Evolutionary conservation across 2,888 invertebrate genomes (phyloP).

Genomic region (Tholera decimalis): DNA sequence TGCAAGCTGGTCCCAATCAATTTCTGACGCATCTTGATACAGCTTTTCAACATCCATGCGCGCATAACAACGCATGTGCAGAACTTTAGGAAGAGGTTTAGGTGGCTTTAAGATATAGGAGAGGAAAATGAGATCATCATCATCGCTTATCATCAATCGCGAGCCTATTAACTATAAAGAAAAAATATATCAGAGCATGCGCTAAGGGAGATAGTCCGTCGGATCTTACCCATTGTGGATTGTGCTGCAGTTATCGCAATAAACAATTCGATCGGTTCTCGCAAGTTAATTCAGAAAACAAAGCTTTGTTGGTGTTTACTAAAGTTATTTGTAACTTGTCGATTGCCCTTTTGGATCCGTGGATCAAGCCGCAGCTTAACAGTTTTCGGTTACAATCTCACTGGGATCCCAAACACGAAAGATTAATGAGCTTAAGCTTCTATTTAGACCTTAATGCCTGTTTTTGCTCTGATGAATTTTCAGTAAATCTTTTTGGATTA

Average conservation of each 20-base stretch:
- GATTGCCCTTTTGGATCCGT: background rate
- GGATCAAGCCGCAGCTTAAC: conserved; percentile 2
- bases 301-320: background rate
- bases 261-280: too few relatives aligned
- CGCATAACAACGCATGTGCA: too few relatives aligned
- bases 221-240: conserved; percentile 1
- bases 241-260: background rate
- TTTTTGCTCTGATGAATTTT: conserved; percentile 7
- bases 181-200: too few relatives aligned
- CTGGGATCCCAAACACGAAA: conserved; percentile 8
- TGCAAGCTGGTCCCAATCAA: too few relatives aligned
- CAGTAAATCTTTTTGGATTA: background rate
- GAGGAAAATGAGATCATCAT: too few relatives aligned
- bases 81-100: too few relatives aligned
- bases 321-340: conserved; percentile 6
- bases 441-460: conserved; percentile 33
- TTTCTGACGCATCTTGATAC: too few relatives aligned
- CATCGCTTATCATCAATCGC: too few relatives aligned
- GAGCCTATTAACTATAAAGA: too few relatives aligned
- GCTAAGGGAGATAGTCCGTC: background rate
- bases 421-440: conserved; percentile 9
- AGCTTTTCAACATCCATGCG: too few relatives aligned
- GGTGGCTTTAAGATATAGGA: too few relatives aligned
- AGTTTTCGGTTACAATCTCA: conserved; percentile 6
- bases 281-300: background rate